These are phyloP conservation scores for Exocentrus adspersus DNA, from an alignment of 2,888 invertebrate species.

Conservation along the genomic window DNA sequence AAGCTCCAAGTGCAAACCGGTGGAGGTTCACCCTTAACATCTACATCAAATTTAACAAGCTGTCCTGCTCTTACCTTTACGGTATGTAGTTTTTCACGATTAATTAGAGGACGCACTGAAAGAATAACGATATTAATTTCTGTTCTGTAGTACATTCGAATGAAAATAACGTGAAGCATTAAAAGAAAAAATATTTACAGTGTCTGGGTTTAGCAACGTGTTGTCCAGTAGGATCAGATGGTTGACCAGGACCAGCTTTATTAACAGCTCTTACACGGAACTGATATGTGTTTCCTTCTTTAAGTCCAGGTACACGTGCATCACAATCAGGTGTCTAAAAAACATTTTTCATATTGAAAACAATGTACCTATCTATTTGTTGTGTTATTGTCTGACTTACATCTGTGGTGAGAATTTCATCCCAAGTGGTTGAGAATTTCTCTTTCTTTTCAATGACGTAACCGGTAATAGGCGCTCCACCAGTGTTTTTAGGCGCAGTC, in stretches of 20 bases:
- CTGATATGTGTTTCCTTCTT: slow-evolving; percentile 93
- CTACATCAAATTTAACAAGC: slow-evolving; percentile 90
- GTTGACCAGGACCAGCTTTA: slow-evolving; percentile 93
- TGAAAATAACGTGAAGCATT: neutral
- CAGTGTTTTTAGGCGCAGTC: slow-evolving; percentile 80
- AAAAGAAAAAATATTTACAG: slow-evolving; percentile 69
- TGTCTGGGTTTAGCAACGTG: slow-evolving; percentile 88
- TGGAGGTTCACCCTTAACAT: slow-evolving; percentile 96
- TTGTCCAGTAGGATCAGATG: slow-evolving; percentile 88
- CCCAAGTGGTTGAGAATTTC: slow-evolving; percentile 80
- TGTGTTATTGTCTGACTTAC: too few species aligned
- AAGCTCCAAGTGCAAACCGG: slow-evolving; percentile 89
- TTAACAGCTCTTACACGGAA: slow-evolving; percentile 95
- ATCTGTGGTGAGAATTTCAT: slow-evolving; percentile 80
- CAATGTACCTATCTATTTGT: too few species aligned
- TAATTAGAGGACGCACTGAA: slow-evolving; percentile 93
- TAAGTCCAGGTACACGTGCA: slow-evolving; percentile 85
- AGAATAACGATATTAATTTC: slow-evolving; percentile 32
- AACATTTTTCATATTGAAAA: neutral
- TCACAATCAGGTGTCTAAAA: slow-evolving; percentile 77
- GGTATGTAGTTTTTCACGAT: slow-evolving; percentile 90
- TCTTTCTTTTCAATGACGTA: slow-evolving; percentile 92
- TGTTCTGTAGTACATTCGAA: too few species aligned
- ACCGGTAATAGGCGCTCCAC: slow-evolving; percentile 83
- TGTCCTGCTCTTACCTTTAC: slow-evolving; percentile 91